Base-by-base conservation (phyloP, 2,797 vertebrate genomes). In the Lycodopsis pacificus region DNA sequence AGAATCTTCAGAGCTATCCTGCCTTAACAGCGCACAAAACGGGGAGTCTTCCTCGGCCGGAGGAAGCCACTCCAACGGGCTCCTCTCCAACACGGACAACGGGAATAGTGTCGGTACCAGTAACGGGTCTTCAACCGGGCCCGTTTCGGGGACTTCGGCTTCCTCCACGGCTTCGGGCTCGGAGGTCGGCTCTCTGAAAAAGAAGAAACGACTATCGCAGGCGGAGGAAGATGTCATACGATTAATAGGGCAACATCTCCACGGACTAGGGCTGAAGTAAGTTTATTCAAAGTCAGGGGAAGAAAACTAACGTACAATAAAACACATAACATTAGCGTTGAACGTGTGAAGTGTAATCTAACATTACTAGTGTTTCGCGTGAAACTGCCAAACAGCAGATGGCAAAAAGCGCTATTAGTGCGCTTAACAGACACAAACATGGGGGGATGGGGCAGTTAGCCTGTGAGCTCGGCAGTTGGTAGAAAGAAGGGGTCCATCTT, bases 191-290 rank as follows among this genome's bases (percentile, higher is more conserved):
- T 96, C 95, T 68, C 86, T 97, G 87, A 99, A 98, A 91, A 99
- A 99, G 95, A 98, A 98, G 92, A 99, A 99, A 93, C 94, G 97
- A 76, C 96, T 99, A 67, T 97, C 97, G 65, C 97, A 97, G 93
- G 96, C 97, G 40, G 98, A 99, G 77, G 98, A 99, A 94, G 98
- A 99, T 94, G 97, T 99, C 93, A 99, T 99, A 91, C 95, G 98
- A 91, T 96, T 99, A 83, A 99, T 99, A 94, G 98, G 98, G 86
- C 98, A 99, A 94, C 98, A 99, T 95, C 96, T 99, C 73, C 96
- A 98, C 87, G 97, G 98, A 87, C 94, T 99, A 75, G 98, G 98
- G 91, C 96, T 99, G 77, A 98, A 98, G 98, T 99, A 97, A 98
- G 98, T 98, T 87, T 81, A 87, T 77, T 68, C 65, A 71, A 40